Conservation (phyloP, 2,113 vertebrate genomes). For the Calidris pugnax region DNA sequence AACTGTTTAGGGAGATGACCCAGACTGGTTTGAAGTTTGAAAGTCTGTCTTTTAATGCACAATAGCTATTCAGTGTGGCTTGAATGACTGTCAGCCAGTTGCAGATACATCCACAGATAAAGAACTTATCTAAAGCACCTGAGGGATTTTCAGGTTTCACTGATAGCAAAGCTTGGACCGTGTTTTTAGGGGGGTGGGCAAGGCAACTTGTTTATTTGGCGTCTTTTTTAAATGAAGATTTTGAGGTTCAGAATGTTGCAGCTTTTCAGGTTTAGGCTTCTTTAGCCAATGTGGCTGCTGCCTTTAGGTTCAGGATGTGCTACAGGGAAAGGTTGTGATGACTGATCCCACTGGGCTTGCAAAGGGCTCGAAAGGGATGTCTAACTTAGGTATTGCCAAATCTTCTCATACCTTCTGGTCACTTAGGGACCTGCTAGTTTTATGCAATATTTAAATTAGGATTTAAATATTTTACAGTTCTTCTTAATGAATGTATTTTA, state of each 20-base stretch:
- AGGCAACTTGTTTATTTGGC: not conserved
- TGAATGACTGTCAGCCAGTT: not conserved
- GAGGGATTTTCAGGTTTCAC: not conserved
- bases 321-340: not conserved
- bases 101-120: not conserved
- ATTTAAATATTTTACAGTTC: not conserved
- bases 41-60: not conserved
- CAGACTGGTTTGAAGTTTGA: not conserved
- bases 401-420: not conserved
- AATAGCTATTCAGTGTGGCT: not conserved
- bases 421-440: not conserved
- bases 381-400: not conserved
- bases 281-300: not conserved
- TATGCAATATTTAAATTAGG: not conserved
- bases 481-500: not conserved
- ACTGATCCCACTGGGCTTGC: not conserved
- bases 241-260: not conserved
- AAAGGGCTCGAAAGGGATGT: not conserved
- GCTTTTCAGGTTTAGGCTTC: not conserved
- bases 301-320: not conserved
- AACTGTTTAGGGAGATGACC: not conserved
- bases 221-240: not conserved
- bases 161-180: not conserved
- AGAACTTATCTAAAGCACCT: not conserved
- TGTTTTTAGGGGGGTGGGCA: fast-evolving